Evolutionary conservation across 2,113 vertebrate genomes (phyloP).

Genomic region (Python bivittatus): DNA sequence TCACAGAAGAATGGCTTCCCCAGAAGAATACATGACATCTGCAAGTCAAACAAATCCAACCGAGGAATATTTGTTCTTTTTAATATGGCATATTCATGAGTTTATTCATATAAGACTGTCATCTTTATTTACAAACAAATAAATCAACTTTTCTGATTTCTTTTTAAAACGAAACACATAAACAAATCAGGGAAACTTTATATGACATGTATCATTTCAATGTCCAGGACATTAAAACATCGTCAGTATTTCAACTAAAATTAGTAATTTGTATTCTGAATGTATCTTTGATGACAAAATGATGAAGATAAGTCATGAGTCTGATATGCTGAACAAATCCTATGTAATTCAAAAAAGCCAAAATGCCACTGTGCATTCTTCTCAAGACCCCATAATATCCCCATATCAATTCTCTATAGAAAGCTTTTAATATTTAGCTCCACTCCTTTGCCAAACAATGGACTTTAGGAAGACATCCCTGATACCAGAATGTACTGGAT

Average conservation of each 20-base stretch:
- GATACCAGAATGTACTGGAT: no score
- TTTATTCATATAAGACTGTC: conserved; percentile 44
- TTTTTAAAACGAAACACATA: background rate
- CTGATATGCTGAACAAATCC: background rate
- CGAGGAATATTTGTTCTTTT: conserved; percentile 17
- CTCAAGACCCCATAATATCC: background rate
- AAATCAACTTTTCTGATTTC: background rate
- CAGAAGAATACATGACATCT: conserved; percentile 39
- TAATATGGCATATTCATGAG: conserved; percentile 44
- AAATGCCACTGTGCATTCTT: background rate
- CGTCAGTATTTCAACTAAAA: background rate
- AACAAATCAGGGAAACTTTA: background rate
- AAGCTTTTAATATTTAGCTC: no score
- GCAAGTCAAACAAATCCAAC: conserved; percentile 52
- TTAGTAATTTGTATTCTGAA: background rate
- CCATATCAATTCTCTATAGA: background rate
- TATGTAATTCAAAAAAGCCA: background rate
- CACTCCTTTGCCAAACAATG: no score
- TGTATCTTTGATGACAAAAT: background rate
- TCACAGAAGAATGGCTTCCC: conserved; percentile 43
- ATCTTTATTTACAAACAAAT: conserved; percentile 36
- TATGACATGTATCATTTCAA: background rate
- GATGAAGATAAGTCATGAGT: background rate
- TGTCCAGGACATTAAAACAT: background rate
- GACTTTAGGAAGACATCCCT: no score